phyloP scores from a whole-genome alignment of 2,113 vertebrate species.

The Equus quagga region DNA sequence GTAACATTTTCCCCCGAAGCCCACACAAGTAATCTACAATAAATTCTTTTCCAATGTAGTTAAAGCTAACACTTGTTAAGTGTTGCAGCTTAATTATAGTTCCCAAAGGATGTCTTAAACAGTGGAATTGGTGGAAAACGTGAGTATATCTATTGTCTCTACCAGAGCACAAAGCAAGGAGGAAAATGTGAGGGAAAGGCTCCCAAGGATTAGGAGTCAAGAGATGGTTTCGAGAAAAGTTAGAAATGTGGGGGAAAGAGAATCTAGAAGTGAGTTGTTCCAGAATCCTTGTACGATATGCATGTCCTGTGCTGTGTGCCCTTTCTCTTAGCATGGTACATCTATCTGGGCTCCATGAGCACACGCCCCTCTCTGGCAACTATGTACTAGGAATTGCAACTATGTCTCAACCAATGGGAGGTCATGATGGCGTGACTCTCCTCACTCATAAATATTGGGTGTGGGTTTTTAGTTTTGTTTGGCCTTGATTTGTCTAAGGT shows the following conservation, averaged over 20 bases:
- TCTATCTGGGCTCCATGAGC: neutral
- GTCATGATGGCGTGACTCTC: neutral
- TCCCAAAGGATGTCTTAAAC: conserved; percentile 23
- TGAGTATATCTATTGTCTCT: neutral
- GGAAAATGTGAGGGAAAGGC: neutral
- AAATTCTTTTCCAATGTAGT: conserved; percentile 22
- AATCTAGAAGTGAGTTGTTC: neutral
- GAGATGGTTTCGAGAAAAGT: neutral
- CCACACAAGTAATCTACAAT: neutral
- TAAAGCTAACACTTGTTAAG: conserved; percentile 51
- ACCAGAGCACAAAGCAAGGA: neutral
- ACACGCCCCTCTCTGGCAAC: neutral
- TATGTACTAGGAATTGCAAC: neutral
- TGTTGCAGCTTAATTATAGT: conserved; percentile 6
- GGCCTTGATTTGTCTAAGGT: neutral
- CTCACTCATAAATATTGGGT: neutral
- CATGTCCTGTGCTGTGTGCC: neutral
- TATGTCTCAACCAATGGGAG: neutral
- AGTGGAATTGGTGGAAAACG: neutral
- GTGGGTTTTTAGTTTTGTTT: neutral
- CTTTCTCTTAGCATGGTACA: neutral
- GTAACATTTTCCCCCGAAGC: neutral
- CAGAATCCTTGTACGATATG: neutral
- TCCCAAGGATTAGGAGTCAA: neutral
- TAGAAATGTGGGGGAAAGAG: neutral